Conservation (phyloP, 2,888 invertebrate genomes). For the Amiota mariae region DNA sequence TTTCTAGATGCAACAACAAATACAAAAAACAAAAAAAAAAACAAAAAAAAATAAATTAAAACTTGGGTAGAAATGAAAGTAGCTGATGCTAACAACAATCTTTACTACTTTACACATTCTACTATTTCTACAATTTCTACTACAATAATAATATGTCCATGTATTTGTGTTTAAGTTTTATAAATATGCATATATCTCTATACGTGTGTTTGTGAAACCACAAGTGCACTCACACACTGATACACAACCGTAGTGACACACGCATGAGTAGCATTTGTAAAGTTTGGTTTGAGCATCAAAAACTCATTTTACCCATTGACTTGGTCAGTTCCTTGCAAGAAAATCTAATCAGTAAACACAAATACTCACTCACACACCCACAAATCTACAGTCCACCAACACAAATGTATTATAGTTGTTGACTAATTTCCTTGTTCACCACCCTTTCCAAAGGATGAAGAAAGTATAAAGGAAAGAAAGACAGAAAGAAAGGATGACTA, state of each 20-base stretch:
- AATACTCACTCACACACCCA: slow-evolving; percentile 32
- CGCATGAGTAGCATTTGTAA: not conserved
- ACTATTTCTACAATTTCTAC: too few relatives aligned
- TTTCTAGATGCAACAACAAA: slow-evolving; percentile 5
- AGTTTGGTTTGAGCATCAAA: slow-evolving; percentile 19
- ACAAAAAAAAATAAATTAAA: slow-evolving; percentile 8
- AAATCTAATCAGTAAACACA: slow-evolving; percentile 57
- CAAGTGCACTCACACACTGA: not conserved
- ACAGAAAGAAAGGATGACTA: not conserved
- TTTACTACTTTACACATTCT: not conserved
- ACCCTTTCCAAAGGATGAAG: not conserved
- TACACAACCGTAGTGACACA: not conserved
- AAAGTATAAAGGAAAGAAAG: too few relatives aligned
- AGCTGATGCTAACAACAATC: not conserved
- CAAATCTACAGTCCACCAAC: slow-evolving; percentile 41
- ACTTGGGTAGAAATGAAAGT: slow-evolving; percentile 9
- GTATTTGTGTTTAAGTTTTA: slow-evolving; percentile 16
- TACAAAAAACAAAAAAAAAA: slow-evolving; percentile 9
- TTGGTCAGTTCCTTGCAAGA: slow-evolving; percentile 58
- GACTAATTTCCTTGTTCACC: slow-evolving; percentile 16
- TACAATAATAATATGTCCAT: slow-evolving; percentile 16
- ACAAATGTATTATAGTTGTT: not conserved
- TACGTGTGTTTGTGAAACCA: slow-evolving; percentile 17
- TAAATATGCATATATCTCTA: slow-evolving; percentile 21
- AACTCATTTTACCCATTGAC: slow-evolving; percentile 22